A percentile compares a stretch with the other conserved stretches of the same genome.
phyloP scores from a whole-genome alignment of 2,888 invertebrate species.

The Clitarchus hookeri region DNA sequence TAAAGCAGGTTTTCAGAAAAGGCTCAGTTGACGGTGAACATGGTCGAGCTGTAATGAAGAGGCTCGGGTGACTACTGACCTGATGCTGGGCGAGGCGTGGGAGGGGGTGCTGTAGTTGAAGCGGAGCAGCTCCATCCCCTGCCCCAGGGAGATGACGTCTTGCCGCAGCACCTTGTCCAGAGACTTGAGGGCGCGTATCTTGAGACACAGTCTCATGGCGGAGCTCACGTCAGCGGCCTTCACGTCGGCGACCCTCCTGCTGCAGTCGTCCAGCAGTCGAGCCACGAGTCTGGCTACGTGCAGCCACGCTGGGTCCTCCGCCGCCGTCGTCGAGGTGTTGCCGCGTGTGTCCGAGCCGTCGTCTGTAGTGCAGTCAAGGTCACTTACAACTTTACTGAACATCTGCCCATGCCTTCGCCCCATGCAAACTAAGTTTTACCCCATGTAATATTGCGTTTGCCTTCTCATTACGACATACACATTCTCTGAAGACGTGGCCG shows the following conservation, averaged over 20 bases:
- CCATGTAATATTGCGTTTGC: too few relatives aligned
- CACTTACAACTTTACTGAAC: too few relatives aligned
- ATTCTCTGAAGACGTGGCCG: too few relatives aligned
- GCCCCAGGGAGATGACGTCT: slow-evolving; percentile 66
- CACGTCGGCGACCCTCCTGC: slow-evolving; percentile 10
- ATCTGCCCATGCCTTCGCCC: too few relatives aligned
- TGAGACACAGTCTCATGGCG: slow-evolving; percentile 48
- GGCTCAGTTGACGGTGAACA: too few relatives aligned
- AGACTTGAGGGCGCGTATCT: slow-evolving; percentile 56
- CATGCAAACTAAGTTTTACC: too few relatives aligned
- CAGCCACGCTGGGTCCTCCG: neutral
- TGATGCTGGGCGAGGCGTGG: neutral
- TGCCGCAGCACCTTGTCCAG: slow-evolving; percentile 64
- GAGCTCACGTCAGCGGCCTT: slow-evolving; percentile 20
- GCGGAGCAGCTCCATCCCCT: slow-evolving; percentile 66
- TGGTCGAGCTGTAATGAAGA: neutral
- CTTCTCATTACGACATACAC: too few relatives aligned
- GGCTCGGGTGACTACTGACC: neutral
- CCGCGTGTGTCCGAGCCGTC: too few relatives aligned
- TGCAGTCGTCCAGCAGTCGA: neutral
- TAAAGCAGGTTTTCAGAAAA: too few relatives aligned
- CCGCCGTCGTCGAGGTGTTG: neutral
- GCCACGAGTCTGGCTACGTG: neutral
- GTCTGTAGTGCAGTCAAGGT: too few relatives aligned
- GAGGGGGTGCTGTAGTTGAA: slow-evolving; percentile 49